Conservation (phyloP, 2,113 vertebrate species). For the Arvicanthis niloticus region DNA sequence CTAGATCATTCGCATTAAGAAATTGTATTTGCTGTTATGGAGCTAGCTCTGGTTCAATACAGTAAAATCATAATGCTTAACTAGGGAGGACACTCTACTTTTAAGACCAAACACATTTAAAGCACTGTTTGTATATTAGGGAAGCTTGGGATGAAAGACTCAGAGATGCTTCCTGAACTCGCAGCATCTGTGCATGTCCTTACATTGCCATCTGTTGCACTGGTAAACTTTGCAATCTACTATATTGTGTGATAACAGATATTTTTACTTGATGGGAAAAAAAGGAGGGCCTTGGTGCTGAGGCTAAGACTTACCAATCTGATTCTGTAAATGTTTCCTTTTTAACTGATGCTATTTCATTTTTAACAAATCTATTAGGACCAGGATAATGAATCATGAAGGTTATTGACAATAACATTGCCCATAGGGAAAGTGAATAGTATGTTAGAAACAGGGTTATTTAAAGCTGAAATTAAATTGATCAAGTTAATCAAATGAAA, state of each 20-base stretch:
- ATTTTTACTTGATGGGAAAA: background rate
- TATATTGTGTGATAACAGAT: background rate
- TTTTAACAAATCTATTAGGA: constrained; percentile 59
- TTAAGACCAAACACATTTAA: constrained; percentile 14
- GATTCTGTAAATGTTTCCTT: constrained; percentile 52
- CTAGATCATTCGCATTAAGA: constrained; percentile 42
- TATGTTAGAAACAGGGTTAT: constrained; percentile 56
- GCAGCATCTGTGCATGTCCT: constrained; percentile 58
- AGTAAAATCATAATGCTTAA: constrained; percentile 14
- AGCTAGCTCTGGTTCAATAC: background rate
- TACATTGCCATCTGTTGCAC: constrained; percentile 13
- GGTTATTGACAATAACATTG: constrained; percentile 56
- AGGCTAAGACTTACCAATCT: background rate
- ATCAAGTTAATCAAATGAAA: constrained; percentile 71
- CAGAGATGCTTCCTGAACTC: background rate
- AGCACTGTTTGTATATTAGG: constrained; percentile 49
- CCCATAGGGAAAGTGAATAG: constrained; percentile 33
- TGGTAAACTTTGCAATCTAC: constrained; percentile 39
- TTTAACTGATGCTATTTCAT: constrained; percentile 15
- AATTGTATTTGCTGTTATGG: background rate
- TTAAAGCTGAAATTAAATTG: constrained; percentile 72
- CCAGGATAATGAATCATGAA: constrained; percentile 56
- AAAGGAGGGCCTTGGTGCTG: background rate
- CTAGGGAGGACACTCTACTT: background rate
- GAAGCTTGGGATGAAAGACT: constrained; percentile 8